Evolutionary conservation across 2,113 vertebrate species (phyloP).

Genomic region (Ctenomys sociabilis): DNA sequence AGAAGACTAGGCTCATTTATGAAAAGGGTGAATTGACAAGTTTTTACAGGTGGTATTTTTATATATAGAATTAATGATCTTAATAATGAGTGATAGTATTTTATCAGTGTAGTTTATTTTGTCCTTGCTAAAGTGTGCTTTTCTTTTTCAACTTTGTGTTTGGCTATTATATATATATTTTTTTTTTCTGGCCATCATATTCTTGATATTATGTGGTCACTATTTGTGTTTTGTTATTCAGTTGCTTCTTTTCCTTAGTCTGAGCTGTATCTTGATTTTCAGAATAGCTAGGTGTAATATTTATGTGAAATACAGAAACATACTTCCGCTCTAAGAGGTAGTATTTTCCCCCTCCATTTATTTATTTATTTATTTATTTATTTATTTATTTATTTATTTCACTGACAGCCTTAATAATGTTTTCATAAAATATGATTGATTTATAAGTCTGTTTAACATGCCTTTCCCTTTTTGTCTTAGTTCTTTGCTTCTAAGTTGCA

Average conservation of each 20-base stretch:
- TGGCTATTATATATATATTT: neutral
- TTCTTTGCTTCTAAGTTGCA: constrained; percentile 81
- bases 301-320: constrained; percentile 70
- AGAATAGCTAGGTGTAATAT: neutral
- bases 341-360: constrained; percentile 47
- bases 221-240: constrained; percentile 60
- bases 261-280: constrained; percentile 69
- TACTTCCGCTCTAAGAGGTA: constrained; percentile 63
- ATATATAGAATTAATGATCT: constrained; percentile 29
- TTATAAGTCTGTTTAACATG: constrained; percentile 84
- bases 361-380: constrained; percentile 64
- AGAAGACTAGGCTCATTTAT: neutral
- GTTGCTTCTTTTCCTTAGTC: constrained; percentile 36
- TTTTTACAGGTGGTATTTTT: constrained; percentile 69
- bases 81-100: neutral
- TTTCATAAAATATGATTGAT: constrained; percentile 84
- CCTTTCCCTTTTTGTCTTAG: constrained; percentile 85
- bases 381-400: constrained; percentile 61
- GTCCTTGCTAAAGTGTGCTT: neutral
- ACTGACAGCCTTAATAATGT: constrained; percentile 75
- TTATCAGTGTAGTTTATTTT: constrained; percentile 35
- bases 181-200: constrained; percentile 9
- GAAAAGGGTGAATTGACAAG: constrained; percentile 57
- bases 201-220: neutral
- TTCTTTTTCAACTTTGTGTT: constrained; percentile 44